phyloP scores from a whole-genome alignment of 2,797 vertebrate genomes.

The Eidolon dupreanum region DNA sequence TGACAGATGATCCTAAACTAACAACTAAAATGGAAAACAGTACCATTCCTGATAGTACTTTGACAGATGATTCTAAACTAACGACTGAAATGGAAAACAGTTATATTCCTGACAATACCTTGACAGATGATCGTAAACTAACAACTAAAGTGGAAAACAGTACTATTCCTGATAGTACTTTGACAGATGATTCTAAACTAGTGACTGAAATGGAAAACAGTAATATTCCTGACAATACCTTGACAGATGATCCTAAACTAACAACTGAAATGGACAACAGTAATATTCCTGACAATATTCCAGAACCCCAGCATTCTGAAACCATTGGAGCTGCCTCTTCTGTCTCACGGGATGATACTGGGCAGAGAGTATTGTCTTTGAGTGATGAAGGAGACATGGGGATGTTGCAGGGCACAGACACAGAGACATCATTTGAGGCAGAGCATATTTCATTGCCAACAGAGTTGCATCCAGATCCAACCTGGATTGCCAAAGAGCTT shows the following conservation, averaged over 20 bases:
- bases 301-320: conserved; percentile 53
- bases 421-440: conserved; percentile 58
- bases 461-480: neutral
- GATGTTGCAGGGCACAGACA: conserved; percentile 33
- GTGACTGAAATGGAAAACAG: no score
- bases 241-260: no score
- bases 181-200: no score
- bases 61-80: conserved; percentile 11
- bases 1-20: conserved; percentile 19
- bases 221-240: no score
- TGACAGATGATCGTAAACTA: no score
- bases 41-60: neutral
- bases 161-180: neutral
- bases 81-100: conserved; percentile 45
- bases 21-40: conserved; percentile 48
- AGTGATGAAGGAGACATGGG: conserved; percentile 75
- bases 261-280: no score
- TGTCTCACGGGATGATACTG: conserved; percentile 47
- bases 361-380: conserved; percentile 65
- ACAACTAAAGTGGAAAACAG: no score
- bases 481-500: conserved; percentile 3
- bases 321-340: neutral
- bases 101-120: no score
- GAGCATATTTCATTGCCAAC: neutral
- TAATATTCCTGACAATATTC: neutral